Evolutionary conservation across 2,888 invertebrate species (phyloP).

Genomic region (Coleophora deauratella): DNA sequence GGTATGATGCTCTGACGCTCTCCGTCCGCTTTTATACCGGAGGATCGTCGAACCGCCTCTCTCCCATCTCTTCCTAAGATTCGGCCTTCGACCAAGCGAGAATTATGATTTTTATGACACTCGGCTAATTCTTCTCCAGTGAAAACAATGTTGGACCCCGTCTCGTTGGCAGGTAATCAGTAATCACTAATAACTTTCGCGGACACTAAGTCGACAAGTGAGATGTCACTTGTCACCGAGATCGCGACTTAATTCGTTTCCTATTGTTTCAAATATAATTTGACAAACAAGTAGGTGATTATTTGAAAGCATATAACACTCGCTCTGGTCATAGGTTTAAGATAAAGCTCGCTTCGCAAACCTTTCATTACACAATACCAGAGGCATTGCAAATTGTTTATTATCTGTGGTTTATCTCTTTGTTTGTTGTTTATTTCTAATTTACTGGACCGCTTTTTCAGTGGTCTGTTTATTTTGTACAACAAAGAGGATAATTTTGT

Average conservation of each 20-base stretch:
- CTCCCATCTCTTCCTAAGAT: slow-evolving; percentile 71
- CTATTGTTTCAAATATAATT: slow-evolving; percentile 7
- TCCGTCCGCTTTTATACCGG: slow-evolving; percentile 58
- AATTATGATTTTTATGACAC: slow-evolving; percentile 73
- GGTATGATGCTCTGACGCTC: slow-evolving; percentile 63
- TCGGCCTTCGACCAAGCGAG: slow-evolving; percentile 69
- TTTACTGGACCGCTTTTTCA: no score
- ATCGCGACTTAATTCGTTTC: slow-evolving; percentile 14
- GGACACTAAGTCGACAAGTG: slow-evolving; percentile 19
- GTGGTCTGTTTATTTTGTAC: no score
- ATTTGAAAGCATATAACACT: no score
- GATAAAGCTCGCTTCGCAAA: no score
- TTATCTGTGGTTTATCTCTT: no score
- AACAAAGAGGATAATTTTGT: no score
- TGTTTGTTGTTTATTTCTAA: no score
- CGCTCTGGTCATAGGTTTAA: no score
- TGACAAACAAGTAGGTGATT: no score
- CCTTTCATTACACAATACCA: no score
- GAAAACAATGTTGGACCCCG: slow-evolving; percentile 64
- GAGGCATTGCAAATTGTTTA: no score
- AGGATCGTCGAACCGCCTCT: slow-evolving; percentile 58
- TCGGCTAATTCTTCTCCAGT: slow-evolving; percentile 62
- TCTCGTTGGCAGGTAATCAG: slow-evolving; percentile 11
- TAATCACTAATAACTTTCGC: slow-evolving; percentile 50
- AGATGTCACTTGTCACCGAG: slow-evolving; percentile 22